These are phyloP conservation scores for Colletes collaris DNA, from an alignment of 2,888 invertebrate genomes.

Conservation along the genomic window DNA sequence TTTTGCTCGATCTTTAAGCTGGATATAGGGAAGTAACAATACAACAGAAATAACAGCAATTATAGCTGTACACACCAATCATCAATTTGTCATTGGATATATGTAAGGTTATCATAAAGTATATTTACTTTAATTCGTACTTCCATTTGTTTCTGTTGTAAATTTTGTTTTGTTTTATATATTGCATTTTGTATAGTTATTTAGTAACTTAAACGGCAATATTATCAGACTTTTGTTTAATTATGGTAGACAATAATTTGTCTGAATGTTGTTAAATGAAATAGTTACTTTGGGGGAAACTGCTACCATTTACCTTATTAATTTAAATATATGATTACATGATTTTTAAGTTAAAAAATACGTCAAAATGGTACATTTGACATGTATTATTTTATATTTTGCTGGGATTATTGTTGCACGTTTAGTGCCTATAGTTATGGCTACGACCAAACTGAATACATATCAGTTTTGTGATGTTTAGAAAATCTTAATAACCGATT, in stretches of 20 bases:
- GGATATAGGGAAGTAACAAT: conserved; percentile 7
- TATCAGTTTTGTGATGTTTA: neutral
- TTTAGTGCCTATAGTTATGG: neutral
- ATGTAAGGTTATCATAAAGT: conserved; percentile 11
- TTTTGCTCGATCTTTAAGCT: conserved; percentile 9
- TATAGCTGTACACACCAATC: conserved; percentile 17
- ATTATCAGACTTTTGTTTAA: too few relatives aligned
- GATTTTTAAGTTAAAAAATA: too few relatives aligned
- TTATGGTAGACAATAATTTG: too few relatives aligned
- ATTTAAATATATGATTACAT: too few relatives aligned
- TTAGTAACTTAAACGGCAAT: too few relatives aligned
- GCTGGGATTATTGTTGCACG: too few relatives aligned
- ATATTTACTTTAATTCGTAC: neutral
- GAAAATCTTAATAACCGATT: conserved; percentile 57
- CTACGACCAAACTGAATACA: neutral
- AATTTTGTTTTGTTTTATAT: too few relatives aligned
- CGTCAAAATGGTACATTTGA: too few relatives aligned
- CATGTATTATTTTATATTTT: too few relatives aligned
- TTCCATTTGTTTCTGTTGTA: too few relatives aligned
- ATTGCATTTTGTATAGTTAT: too few relatives aligned
- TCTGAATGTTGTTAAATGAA: neutral
- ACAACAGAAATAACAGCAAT: conserved; percentile 26
- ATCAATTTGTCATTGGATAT: conserved; percentile 3
- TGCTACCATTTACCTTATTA: neutral
- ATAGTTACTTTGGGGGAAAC: neutral